Conservation (phyloP, 2,113 vertebrate species). For the Tychaedon coryphoeus region DNA sequence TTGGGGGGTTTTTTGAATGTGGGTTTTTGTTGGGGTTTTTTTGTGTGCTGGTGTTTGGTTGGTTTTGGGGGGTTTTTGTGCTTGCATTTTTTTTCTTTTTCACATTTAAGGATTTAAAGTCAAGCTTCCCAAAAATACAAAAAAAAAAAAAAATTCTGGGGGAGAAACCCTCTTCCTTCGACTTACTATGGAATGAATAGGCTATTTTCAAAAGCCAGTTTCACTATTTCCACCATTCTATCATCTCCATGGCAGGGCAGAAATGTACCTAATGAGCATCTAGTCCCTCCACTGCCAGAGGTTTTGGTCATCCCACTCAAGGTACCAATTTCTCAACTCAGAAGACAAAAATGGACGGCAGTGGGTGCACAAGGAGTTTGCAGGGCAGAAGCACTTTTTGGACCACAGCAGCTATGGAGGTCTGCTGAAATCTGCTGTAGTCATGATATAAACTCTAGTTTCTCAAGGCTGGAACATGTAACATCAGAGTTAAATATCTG, state of each 20-base stretch:
- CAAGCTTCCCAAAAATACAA: background rate
- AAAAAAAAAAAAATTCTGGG: background rate
- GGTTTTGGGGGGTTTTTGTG: rapidly evolving
- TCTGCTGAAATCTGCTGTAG: background rate
- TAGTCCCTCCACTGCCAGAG: background rate
- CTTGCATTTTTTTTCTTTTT: background rate
- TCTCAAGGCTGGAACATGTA: background rate
- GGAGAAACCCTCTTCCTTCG: background rate
- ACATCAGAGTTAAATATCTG: background rate
- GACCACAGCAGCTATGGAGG: background rate
- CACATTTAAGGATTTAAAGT: background rate
- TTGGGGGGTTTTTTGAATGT: background rate
- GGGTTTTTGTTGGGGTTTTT: background rate
- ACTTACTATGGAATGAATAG: background rate
- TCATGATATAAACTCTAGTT: background rate
- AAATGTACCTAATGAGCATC: background rate
- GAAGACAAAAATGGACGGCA: background rate
- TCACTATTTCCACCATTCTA: background rate
- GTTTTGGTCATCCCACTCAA: background rate
- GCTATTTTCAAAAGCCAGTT: background rate
- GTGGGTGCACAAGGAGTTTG: background rate
- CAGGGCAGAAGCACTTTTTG: background rate
- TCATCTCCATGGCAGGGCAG: background rate
- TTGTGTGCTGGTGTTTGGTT: background rate
- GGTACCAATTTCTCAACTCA: background rate